These are phyloP conservation scores for Kuschelorhynchus macadamiae DNA, from an alignment of 2,888 invertebrate species.

Conservation along the genomic window DNA sequence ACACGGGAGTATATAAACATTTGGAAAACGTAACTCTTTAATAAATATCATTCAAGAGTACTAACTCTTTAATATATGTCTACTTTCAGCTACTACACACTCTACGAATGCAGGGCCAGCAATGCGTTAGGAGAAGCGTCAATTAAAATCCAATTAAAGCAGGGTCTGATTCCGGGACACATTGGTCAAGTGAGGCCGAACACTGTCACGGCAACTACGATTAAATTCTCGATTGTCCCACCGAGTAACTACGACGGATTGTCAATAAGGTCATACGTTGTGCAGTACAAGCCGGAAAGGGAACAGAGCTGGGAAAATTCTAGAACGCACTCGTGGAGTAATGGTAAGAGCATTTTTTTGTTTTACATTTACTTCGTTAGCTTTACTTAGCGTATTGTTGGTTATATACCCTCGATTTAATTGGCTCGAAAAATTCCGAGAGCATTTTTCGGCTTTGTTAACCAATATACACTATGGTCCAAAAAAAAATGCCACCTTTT, in stretches of 20 bases:
- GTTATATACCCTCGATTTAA: too few relatives aligned
- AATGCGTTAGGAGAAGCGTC: constrained; percentile 86
- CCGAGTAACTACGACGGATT: constrained; percentile 83
- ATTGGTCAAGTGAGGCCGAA: constrained; percentile 73
- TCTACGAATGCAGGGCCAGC: constrained; percentile 86
- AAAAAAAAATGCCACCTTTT: too few relatives aligned
- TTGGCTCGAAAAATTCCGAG: too few relatives aligned
- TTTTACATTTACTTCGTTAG: too few relatives aligned
- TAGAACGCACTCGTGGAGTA: constrained; percentile 83
- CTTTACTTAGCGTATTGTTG: too few relatives aligned
- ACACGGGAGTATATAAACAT: too few relatives aligned
- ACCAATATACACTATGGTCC: too few relatives aligned
- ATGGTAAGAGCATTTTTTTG: constrained; percentile 71
- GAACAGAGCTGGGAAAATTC: constrained; percentile 80
- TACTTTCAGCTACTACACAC: constrained; percentile 73
- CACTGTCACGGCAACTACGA: constrained; percentile 86
- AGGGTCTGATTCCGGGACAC: constrained; percentile 45
- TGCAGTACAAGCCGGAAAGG: constrained; percentile 81
- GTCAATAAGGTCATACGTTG: constrained; percentile 80
- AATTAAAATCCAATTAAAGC: constrained; percentile 51
- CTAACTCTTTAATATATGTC: too few relatives aligned
- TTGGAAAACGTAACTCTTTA: too few relatives aligned
- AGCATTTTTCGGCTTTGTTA: too few relatives aligned
- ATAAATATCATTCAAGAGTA: too few relatives aligned
- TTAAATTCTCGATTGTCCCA: constrained; percentile 83